Conservation (phyloP, 1,140 invertebrate genomes). For the Pinna nobilis region DNA sequence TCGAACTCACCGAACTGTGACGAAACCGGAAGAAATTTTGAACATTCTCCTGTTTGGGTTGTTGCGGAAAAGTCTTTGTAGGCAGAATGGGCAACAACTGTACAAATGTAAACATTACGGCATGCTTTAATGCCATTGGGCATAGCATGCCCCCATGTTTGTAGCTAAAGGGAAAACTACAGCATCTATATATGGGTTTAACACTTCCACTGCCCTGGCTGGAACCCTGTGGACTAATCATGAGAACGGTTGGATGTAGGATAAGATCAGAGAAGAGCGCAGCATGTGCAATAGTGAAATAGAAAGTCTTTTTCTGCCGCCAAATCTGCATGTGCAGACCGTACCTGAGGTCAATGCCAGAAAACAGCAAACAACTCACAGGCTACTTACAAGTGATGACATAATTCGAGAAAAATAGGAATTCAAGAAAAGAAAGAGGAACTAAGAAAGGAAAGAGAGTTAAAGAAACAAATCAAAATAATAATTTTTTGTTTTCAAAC, state of each 20-base stretch:
- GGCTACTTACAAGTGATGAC: too few relatives aligned
- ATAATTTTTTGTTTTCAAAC: too few relatives aligned
- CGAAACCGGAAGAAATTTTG: conserved; percentile 21
- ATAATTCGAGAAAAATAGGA: too few relatives aligned
- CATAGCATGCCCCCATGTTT: too few relatives aligned
- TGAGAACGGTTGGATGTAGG: conserved; percentile 38
- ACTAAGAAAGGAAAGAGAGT: too few relatives aligned
- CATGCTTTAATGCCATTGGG: conserved; percentile 39
- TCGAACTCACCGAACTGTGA: conserved; percentile 34
- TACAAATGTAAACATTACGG: conserved; percentile 33
- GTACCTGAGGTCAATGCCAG: too few relatives aligned
- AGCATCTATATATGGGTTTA: conserved; percentile 17
- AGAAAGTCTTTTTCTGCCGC: too few relatives aligned
- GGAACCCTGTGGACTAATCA: conserved; percentile 40
- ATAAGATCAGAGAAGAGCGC: conserved; percentile 32
- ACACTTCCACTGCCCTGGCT: conserved; percentile 10
- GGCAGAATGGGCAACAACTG: not conserved
- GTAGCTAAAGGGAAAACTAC: conserved; percentile 40
- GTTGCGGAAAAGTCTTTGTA: conserved; percentile 19
- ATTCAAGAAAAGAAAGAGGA: too few relatives aligned
- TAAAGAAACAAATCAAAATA: too few relatives aligned
- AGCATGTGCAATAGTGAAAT: too few relatives aligned
- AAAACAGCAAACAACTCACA: too few relatives aligned
- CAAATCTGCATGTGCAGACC: too few relatives aligned
- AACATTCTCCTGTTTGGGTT: conserved; percentile 14